A percentile compares a stretch with the other conserved stretches of the same genome.
Conservation (phyloP, 2,797 vertebrate species). For the Neopelma chrysocephalum region DNA sequence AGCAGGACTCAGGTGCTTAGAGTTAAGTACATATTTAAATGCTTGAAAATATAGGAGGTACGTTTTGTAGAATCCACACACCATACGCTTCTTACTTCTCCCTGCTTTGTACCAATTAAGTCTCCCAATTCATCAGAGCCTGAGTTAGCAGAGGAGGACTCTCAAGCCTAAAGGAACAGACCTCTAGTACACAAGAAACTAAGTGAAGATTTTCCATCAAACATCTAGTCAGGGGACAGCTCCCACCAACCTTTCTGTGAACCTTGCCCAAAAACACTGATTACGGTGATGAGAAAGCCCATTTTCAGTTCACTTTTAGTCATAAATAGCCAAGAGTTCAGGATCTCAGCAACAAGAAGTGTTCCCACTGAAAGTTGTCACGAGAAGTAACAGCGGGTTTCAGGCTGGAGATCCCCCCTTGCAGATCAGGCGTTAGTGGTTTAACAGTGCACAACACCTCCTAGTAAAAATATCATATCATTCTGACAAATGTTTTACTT, state of each 20-base stretch:
- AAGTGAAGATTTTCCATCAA: neutral
- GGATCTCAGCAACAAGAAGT: neutral
- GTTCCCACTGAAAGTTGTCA: neutral
- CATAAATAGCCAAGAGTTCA: neutral
- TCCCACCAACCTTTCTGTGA: neutral
- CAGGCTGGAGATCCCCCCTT: neutral
- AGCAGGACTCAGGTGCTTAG: neutral
- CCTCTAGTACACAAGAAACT: neutral
- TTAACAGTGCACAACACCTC: neutral
- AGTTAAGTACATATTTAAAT: neutral
- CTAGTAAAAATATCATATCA: rapidly evolving
- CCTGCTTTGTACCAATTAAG: neutral
- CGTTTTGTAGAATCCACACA: neutral
- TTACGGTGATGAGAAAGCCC: neutral
- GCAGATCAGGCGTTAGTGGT: neutral
- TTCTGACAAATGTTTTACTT: neutral
- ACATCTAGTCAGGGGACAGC: neutral
- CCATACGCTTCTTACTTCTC: neutral
- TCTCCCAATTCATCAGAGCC: neutral
- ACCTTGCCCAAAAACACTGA: neutral
- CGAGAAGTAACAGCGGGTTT: neutral
- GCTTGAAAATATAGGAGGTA: neutral
- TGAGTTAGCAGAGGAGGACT: neutral
- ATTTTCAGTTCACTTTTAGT: neutral
- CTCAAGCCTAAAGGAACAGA: neutral